Conservation (phyloP, 2,888 invertebrate species). For the Brachylomia viminalis region DNA sequence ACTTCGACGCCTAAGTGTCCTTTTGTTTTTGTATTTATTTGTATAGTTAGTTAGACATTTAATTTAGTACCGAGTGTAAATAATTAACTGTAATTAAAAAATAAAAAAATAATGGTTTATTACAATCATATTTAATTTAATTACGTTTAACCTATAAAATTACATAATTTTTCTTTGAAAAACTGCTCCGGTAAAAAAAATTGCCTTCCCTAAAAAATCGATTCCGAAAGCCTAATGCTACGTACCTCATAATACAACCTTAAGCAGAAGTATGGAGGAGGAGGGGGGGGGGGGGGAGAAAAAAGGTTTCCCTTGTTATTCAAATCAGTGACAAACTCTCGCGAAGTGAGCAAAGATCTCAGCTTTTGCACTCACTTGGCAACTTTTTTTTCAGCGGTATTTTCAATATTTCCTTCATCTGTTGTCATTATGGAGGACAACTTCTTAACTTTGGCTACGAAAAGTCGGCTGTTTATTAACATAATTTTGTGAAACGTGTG, state of each 20-base stretch:
- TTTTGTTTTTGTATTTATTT: no score
- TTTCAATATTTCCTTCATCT: constrained; percentile 69
- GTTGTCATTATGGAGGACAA: constrained; percentile 45
- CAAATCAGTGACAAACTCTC: constrained; percentile 85
- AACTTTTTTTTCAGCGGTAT: constrained; percentile 75
- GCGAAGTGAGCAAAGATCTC: constrained; percentile 74
- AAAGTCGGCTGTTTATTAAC: constrained; percentile 21
- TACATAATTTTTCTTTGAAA: not conserved
- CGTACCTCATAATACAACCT: constrained; percentile 59
- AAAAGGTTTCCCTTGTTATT: constrained; percentile 88
- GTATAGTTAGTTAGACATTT: no score
- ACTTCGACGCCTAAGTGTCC: no score
- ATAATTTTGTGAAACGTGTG: constrained; percentile 10
- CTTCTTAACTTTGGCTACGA: constrained; percentile 47
- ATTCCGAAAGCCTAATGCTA: constrained; percentile 2
- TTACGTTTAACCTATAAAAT: no score
- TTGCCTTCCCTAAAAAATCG: no score
- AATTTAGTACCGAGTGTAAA: no score
- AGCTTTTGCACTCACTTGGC: constrained; percentile 76
- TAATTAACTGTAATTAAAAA: no score
- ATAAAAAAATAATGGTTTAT: no score
- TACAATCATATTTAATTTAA: no score
- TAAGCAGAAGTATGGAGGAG: constrained; percentile 47
- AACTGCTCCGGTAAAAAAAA: no score
- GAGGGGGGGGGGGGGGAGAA: constrained; percentile 67